These are phyloP conservation scores for Zonitis immaculata DNA, from an alignment of 2,888 invertebrate species.

Conservation along the genomic window DNA sequence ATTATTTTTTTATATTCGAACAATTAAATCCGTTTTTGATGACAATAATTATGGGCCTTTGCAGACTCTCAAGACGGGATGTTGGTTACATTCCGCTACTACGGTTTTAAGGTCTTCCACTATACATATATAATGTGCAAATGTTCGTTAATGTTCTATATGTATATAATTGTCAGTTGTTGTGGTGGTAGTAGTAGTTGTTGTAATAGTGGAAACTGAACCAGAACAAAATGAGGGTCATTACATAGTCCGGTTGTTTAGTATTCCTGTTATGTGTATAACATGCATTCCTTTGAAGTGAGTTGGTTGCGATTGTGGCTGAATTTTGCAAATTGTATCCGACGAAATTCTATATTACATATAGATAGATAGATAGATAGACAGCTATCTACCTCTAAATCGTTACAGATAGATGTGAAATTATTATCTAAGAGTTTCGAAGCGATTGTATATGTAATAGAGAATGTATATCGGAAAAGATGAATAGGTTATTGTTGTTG, in stretches of 20 bases:
- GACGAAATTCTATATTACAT: too few species aligned
- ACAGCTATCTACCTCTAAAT: too few species aligned
- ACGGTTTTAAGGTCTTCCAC: conserved; percentile 3
- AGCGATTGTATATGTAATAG: too few species aligned
- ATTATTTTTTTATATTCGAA: conserved; percentile 39
- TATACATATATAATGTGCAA: too few species aligned
- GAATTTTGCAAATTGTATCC: neutral
- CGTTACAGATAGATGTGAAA: too few species aligned
- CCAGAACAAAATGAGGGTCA: conserved; percentile 30
- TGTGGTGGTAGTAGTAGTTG: conserved; percentile 3
- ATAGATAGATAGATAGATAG: too few species aligned
- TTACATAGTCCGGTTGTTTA: conserved; percentile 35
- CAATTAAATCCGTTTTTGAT: conserved; percentile 45
- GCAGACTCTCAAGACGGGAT: conserved; percentile 34
- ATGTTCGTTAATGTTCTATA: too few species aligned
- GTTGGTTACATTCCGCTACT: conserved; percentile 28
- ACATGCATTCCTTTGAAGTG: conserved; percentile 28
- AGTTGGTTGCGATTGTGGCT: conserved; percentile 14
- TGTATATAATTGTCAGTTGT: too few species aligned
- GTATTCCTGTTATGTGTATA: conserved; percentile 30
- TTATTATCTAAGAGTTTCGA: too few species aligned
- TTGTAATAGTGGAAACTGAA: conserved; percentile 18
- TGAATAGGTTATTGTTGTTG: too few species aligned
- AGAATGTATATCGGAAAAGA: too few species aligned
- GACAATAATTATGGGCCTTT: conserved; percentile 37